Evolutionary conservation across 2,888 invertebrate genomes (phyloP).

Genomic region (Onthophagus sagittarius): DNA sequence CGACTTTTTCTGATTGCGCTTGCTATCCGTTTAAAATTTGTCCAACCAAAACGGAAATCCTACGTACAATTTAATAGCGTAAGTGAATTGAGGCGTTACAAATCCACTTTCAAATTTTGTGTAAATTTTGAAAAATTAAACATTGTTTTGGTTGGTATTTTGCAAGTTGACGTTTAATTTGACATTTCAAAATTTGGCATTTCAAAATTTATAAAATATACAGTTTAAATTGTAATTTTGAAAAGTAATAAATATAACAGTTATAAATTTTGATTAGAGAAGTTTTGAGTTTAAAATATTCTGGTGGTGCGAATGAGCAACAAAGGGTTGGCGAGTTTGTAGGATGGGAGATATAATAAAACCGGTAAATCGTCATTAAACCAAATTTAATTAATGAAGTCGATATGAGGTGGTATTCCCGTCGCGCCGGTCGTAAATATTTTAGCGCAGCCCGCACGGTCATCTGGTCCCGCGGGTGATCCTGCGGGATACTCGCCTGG

Average conservation of each 20-base stretch:
- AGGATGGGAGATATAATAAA: constrained; percentile 5
- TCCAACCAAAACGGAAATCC: not conserved
- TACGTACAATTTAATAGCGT: not conserved
- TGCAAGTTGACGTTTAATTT: too few relatives aligned
- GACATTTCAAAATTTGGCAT: too few relatives aligned
- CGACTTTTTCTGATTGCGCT: not conserved
- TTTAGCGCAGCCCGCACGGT: constrained; percentile 7
- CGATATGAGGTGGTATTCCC: constrained; percentile 6
- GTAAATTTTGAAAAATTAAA: not conserved
- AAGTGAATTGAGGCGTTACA: not conserved
- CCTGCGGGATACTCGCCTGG: not conserved
- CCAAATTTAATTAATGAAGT: constrained; percentile 19
- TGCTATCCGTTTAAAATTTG: not conserved
- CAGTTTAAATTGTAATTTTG: too few relatives aligned
- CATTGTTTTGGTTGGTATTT: too few relatives aligned
- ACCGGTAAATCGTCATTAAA: constrained; percentile 17
- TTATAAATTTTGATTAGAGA: too few relatives aligned
- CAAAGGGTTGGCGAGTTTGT: not conserved
- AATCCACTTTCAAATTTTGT: too few relatives aligned
- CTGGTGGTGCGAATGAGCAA: not conserved
- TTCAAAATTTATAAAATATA: too few relatives aligned
- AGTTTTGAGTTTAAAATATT: not conserved
- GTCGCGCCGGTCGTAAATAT: constrained; percentile 10
- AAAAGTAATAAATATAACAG: too few relatives aligned
- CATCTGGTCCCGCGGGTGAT: not conserved